These are phyloP conservation scores for Chaunax sp. DNA, from an alignment of 2,797 vertebrate species.

Conservation along the genomic window DNA sequence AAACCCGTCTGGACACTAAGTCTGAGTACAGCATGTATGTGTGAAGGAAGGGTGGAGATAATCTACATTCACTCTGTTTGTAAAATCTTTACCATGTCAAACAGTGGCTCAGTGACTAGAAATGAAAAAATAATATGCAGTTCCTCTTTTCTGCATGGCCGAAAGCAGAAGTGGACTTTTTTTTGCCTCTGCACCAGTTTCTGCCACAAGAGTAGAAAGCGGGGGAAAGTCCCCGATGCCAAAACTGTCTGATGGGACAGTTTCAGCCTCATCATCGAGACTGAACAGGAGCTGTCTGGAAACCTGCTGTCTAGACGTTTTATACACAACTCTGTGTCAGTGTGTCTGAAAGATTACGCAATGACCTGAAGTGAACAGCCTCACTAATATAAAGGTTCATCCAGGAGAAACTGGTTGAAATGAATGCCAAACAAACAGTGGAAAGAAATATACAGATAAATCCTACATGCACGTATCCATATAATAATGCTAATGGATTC, in stretches of 20 bases:
- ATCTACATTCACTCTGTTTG: too few species aligned
- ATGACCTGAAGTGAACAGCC: too few species aligned
- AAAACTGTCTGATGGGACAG: neutral
- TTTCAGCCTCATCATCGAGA: constrained; percentile 8
- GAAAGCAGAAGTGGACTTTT: constrained; percentile 63
- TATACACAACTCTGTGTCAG: neutral
- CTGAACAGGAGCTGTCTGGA: neutral
- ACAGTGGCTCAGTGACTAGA: neutral
- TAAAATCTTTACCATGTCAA: neutral
- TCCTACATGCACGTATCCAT: too few species aligned
- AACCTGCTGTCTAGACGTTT: neutral
- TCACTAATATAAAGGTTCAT: too few species aligned
- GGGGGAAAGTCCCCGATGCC: constrained; percentile 58
- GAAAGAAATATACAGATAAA: too few species aligned
- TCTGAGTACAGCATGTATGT: too few species aligned
- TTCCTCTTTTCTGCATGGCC: constrained; percentile 42
- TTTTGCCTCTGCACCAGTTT: constrained; percentile 37
- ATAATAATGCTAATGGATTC: too few species aligned
- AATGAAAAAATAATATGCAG: neutral
- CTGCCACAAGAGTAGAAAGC: constrained; percentile 27
- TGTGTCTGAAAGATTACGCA: neutral
- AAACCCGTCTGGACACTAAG: too few species aligned
- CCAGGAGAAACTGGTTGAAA: too few species aligned
- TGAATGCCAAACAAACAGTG: too few species aligned
- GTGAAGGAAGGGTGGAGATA: too few species aligned